Conservation (phyloP, 2,113 vertebrate genomes). For the Pseudolaguvia tuberculata region DNA sequence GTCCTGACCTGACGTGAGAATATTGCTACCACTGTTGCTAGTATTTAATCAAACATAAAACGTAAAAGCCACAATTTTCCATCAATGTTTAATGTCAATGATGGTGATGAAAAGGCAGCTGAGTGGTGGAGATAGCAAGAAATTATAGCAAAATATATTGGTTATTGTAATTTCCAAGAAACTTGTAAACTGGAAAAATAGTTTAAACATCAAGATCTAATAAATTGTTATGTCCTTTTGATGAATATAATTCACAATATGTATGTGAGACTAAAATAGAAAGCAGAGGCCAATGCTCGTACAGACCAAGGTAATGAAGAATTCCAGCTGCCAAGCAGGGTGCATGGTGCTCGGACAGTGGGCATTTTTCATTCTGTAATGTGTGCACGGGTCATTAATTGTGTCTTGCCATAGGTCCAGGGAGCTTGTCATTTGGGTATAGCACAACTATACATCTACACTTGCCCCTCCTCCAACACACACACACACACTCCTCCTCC, state of each 20-base stretch:
- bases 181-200: neutral
- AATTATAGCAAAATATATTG: neutral
- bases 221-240: neutral
- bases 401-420: conserved; percentile 81
- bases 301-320: conserved; percentile 73
- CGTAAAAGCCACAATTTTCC: neutral
- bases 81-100: neutral
- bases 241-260: neutral
- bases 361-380: conserved; percentile 85
- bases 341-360: conserved; percentile 68
- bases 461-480: conserved; percentile 21
- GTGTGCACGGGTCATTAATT: conserved; percentile 88
- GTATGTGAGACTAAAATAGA: conserved; percentile 6
- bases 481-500: conserved; percentile 28
- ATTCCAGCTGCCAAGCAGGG: conserved; percentile 76
- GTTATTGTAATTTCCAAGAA: neutral
- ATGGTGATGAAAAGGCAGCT: neutral
- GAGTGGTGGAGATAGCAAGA: neutral
- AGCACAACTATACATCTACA: conserved; percentile 71
- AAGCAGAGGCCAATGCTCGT: conserved; percentile 15
- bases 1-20: neutral
- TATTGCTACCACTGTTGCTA: neutral
- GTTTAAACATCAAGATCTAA: neutral
- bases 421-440: conserved; percentile 80
- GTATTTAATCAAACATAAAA: neutral